A percentile compares a stretch with the other conserved stretches of the same genome.
Conservation (phyloP, 2,113 vertebrate genomes). For the Coturnix japonica region DNA sequence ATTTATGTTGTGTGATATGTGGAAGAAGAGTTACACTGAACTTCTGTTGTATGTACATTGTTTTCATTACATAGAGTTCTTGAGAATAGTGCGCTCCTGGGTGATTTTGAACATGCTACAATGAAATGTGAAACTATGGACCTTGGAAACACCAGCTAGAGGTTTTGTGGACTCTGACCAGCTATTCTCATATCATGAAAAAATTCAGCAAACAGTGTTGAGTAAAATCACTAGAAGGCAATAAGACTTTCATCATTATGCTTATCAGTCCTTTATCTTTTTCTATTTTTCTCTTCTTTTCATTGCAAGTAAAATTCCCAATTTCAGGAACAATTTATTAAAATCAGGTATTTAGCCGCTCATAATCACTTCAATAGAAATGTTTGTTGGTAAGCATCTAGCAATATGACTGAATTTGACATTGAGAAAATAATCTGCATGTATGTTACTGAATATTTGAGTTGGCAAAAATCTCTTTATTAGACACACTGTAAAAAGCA, state of each 20-base stretch:
- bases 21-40: conserved; percentile 76
- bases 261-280: conserved; percentile 63
- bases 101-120: conserved; percentile 88
- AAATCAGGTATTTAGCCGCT: conserved; percentile 75
- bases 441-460: conserved; percentile 76
- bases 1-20: conserved; percentile 72
- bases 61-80: conserved; percentile 95
- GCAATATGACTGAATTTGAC: conserved; percentile 75
- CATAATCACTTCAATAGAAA: conserved; percentile 63
- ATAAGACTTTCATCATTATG: conserved; percentile 73
- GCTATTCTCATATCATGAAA: conserved; percentile 64
- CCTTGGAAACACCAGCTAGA: conserved; percentile 88
- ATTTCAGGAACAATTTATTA: conserved; percentile 78
- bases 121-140: conserved; percentile 85
- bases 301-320: conserved; percentile 57
- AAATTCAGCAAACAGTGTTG: conserved; percentile 62
- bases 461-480: conserved; percentile 74
- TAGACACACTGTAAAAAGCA: conserved; percentile 84
- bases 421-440: conserved; percentile 78
- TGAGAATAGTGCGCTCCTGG: conserved; percentile 90
- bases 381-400: conserved; percentile 72
- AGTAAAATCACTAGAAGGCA: conserved; percentile 76
- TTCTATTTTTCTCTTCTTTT: conserved; percentile 59
- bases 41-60: conserved; percentile 84
- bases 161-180: conserved; percentile 81